Evolutionary conservation across 2,113 vertebrate genomes (phyloP), one percentile per base, ranked within the genome.

Genomic region (Indicator indicator): DNA sequence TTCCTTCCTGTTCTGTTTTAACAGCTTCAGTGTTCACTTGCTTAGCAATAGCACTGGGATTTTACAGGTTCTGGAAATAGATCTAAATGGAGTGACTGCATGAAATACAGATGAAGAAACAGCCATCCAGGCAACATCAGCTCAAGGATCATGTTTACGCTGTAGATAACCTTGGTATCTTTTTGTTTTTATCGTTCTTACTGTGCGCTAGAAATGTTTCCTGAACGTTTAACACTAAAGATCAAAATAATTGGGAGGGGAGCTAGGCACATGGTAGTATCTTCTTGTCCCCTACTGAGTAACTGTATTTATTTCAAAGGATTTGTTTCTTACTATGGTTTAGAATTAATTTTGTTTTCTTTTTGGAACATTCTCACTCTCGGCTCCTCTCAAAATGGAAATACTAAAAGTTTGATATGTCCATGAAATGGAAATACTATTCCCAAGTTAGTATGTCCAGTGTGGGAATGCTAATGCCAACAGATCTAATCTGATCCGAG

Each of bases 21-120:
- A 95, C 97, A 99, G 99, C 98, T 5, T 98, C 98, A 0, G 97
- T 99, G 28, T 99, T 99, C 96, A 98, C 98, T 71, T 99, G 99
- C 96, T 97, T 99, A 24, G 98, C 98, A 30, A 98, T 99, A 92
- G 98, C 98, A 21, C 93, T 99, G 96, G 98, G 98, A 64, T 98
- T 99, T 96, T 99, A 99, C 81, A 97, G 99, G 27, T 92, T 99
- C 80, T 99, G 99, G 99, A 99, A 98, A 69, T 98, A 98, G 80
- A 71, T 81, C 10, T 32, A 4, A 19, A 3, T 62, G 76, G 83
- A 91, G 38, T 12, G 24, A 46, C 54, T 68, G 26, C 55, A 32
- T 42, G n/a, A 24, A 38, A 21, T 24, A 64, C 3, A 50, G 33
- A 18, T 16, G 78, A 67, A 94, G 52, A 12, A 77, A 65, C 87